phyloP scores from a whole-genome alignment of 1,140 invertebrate species.

The Ceratina calcarata region DNA sequence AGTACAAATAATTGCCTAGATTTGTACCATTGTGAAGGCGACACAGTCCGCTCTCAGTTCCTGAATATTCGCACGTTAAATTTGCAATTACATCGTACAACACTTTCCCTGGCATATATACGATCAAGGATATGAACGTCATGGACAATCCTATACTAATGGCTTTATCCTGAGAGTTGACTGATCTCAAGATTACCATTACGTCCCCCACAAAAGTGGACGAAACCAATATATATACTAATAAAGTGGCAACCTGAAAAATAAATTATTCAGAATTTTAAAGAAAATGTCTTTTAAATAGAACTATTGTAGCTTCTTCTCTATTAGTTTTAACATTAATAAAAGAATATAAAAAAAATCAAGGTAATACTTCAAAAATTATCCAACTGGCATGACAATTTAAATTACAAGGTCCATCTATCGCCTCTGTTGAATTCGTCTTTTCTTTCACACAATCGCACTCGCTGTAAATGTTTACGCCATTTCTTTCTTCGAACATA shows the following conservation, averaged over 20 bases:
- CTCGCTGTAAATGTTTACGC: conserved; percentile 78
- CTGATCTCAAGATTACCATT: conserved; percentile 81
- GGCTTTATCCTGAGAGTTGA: conserved; percentile 82
- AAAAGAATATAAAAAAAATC: no score
- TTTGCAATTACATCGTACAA: conserved; percentile 80
- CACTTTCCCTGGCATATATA: conserved; percentile 81
- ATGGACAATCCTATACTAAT: conserved; percentile 82
- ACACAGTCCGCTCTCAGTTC: conserved; percentile 59
- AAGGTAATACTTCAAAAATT: conserved; percentile 78
- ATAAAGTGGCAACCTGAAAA: conserved; percentile 64
- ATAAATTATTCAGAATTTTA: not conserved
- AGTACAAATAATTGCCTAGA: conserved; percentile 71
- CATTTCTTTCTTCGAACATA: conserved; percentile 69
- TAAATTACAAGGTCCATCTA: conserved; percentile 81
- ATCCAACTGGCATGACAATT: conserved; percentile 81
- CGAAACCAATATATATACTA: conserved; percentile 68
- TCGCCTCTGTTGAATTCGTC: conserved; percentile 73
- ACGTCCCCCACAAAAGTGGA: conserved; percentile 81
- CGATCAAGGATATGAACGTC: conserved; percentile 79
- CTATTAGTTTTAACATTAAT: not conserved
- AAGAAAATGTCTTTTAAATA: not conserved
- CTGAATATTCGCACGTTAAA: conserved; percentile 70
- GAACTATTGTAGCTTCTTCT: not conserved
- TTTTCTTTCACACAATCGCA: conserved; percentile 80
- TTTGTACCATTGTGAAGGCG: conserved; percentile 66